Base-by-base conservation (phyloP, 2,888 invertebrate genomes). In the Tenodera sinensis region DNA sequence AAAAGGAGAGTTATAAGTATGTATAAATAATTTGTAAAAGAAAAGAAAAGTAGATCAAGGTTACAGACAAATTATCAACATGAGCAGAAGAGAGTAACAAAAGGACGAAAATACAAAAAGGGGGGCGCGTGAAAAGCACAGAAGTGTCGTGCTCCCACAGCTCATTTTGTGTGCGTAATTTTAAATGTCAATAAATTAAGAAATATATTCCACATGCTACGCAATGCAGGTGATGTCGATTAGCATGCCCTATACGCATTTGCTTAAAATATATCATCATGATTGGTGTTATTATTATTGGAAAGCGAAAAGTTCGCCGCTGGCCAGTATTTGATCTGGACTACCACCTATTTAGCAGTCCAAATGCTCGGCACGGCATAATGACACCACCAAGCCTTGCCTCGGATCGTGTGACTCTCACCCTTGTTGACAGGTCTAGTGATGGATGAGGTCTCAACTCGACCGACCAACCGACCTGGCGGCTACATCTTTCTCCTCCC, bases 321-420 rank as follows among this genome's bases (percentile, higher is more conserved):
- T 71, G 27, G 83, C 28, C 14, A 28, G 28, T 85, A 27, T 85
- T 85, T 85, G 85, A 85, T 85, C 85, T 47, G 34, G 42, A 6
- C 85, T 85, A 54, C 85, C 85, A 85, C 85, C 85, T 85, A 85
- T 85, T 85, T 85, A 85, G 85, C 85, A 85, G 85, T 85, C 85
- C 85, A 85, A 81, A 86, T 86, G 86, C 71, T 86, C 54, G 86
- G 86, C 81, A 12, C 27, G 86, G 81, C 86, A 86, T 81, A 86
- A 81, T 81, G 86, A 81, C 86, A 85, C 54, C 54, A 71, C 20
- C 54, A 71, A 85, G 20, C 27, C 54, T 54, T 47, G 47, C 85
- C 85, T 86, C 71, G 28, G 71, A 86, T 81, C 28, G 82, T 42
- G 42, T 71, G 54, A 71, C 54, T 87, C 87, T 81, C 86, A 83